Conservation (phyloP, 2,888 invertebrate genomes). For the Agrotis puta region DNA sequence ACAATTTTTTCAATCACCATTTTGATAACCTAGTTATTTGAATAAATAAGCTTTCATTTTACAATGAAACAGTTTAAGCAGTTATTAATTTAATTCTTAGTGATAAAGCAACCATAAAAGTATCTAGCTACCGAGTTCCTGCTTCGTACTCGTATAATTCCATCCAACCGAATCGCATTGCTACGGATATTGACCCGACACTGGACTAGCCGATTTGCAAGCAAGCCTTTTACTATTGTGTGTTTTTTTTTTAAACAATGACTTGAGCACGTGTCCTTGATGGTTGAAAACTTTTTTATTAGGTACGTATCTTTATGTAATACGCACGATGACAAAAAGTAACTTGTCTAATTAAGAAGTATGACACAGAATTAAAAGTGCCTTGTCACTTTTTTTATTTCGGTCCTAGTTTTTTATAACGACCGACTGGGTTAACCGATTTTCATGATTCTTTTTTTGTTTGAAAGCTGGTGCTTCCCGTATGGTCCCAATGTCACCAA, state of each 20-base stretch:
- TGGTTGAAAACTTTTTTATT: constrained; percentile 18
- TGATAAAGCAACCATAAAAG: background rate
- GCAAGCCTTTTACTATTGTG: constrained; percentile 20
- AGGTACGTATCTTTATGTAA: constrained; percentile 1
- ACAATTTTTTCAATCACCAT: background rate
- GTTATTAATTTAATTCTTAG: constrained; percentile 1
- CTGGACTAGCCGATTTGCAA: constrained; percentile 22
- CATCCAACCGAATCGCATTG: constrained; percentile 28
- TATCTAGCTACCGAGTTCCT: constrained; percentile 13
- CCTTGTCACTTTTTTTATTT: no score
- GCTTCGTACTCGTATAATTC: constrained; percentile 20
- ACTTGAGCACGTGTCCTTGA: constrained; percentile 18
- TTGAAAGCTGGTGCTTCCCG: no score
- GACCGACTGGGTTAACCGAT: no score
- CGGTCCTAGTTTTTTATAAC: no score
- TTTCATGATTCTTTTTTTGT: no score
- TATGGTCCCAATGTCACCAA: no score
- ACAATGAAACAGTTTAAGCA: background rate
- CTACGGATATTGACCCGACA: constrained; percentile 63
- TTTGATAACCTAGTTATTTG: background rate
- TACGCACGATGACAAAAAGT: background rate
- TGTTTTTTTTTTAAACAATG: constrained; percentile 31
- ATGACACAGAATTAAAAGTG: background rate
- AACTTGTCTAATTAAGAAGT: background rate
- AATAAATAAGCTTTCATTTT: background rate